Evolutionary conservation across 2,888 invertebrate genomes (phyloP).

Genomic region (Strigamia transsilvanica): DNA sequence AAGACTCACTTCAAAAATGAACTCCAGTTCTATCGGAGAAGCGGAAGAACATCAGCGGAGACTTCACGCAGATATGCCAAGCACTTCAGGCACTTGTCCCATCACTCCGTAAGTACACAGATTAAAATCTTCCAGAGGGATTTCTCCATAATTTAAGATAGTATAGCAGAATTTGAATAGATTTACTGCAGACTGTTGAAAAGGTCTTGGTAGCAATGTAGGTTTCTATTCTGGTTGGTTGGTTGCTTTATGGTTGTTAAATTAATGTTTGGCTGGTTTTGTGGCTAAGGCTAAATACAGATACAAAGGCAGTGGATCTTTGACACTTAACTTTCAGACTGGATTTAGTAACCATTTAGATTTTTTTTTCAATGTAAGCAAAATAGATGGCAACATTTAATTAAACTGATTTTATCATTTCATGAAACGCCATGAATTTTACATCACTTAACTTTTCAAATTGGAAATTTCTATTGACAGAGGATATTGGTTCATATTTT

Average conservation of each 20-base stretch:
- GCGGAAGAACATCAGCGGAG: slow-evolving; percentile 56
- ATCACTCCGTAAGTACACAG: not conserved
- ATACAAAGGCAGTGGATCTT: not conserved
- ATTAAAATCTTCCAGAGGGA: not conserved
- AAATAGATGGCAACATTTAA: too few species aligned
- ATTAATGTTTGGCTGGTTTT: slow-evolving; percentile 1
- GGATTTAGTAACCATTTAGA: not conserved
- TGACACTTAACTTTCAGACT: not conserved
- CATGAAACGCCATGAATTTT: too few species aligned
- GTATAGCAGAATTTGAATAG: not conserved
- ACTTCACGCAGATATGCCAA: slow-evolving; percentile 36
- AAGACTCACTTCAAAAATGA: slow-evolving; percentile 84
- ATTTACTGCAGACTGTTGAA: not conserved
- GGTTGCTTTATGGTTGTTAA: not conserved
- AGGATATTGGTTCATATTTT: too few species aligned
- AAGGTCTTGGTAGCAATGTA: not conserved
- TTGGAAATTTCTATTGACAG: too few species aligned
- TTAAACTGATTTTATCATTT: too few species aligned
- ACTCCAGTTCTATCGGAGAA: slow-evolving; percentile 71
- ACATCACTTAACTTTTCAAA: too few species aligned
- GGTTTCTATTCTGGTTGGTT: not conserved
- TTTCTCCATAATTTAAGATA: not conserved
- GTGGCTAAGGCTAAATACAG: not conserved
- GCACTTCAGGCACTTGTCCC: slow-evolving; percentile 55
- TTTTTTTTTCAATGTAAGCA: too few species aligned